Conservation (phyloP, 2,797 vertebrate genomes). For the Xiphorhynchus erythropygius region DNA sequence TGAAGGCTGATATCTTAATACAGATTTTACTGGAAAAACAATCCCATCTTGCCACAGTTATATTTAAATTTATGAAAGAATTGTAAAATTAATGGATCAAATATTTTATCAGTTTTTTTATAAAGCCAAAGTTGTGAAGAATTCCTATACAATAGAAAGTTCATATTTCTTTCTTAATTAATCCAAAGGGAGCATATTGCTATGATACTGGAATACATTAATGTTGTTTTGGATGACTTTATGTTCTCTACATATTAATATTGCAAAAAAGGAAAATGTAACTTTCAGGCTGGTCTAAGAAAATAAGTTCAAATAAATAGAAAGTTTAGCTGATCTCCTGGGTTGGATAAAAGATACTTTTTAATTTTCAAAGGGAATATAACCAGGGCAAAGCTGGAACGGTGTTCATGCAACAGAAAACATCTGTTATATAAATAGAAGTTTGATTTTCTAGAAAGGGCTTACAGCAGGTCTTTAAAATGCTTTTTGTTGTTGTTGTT, state of each 20-base stretch:
- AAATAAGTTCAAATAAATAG: background rate
- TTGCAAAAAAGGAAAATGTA: background rate
- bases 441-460: background rate
- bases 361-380: background rate
- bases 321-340: background rate
- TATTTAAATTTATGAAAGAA: background rate
- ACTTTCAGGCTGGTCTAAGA: background rate
- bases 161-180: constrained; percentile 14
- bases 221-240: background rate
- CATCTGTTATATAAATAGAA: background rate
- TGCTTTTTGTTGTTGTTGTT: background rate
- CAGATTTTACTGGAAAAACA: background rate
- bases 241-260: background rate
- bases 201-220: background rate
- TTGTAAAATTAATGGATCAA: background rate
- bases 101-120: background rate
- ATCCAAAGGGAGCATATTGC: background rate
- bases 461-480: background rate
- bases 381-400: background rate
- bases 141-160: background rate
- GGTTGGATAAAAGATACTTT: background rate
- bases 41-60: background rate
- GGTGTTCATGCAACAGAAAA: background rate
- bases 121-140: background rate
- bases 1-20: background rate